Conservation (phyloP, 2,113 vertebrate species). For the Heterochromis multidens region DNA sequence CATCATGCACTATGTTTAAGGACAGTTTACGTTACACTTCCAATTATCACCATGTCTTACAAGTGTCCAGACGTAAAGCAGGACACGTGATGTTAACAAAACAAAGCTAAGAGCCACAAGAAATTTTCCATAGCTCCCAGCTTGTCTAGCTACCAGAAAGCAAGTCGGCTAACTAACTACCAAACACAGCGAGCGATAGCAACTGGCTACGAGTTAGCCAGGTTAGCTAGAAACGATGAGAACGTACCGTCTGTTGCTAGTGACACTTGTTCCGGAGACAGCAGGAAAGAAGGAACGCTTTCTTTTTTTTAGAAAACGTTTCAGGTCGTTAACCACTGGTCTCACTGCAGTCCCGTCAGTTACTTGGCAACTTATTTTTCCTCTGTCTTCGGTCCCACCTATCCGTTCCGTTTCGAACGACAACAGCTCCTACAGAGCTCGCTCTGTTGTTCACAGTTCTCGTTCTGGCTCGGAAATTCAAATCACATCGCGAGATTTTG, state of each 20-base stretch:
- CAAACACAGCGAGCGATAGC: conserved; percentile 49
- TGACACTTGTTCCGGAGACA: conserved; percentile 41
- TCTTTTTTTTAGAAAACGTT: not conserved
- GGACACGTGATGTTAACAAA: not conserved
- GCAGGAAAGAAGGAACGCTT: not conserved
- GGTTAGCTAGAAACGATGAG: conserved; percentile 46
- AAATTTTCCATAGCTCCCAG: not conserved
- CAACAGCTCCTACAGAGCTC: conserved; percentile 33
- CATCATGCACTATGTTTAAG: not conserved
- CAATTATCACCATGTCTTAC: not conserved
- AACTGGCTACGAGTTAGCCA: conserved; percentile 34
- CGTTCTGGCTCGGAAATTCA: conserved; percentile 57
- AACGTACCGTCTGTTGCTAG: conserved; percentile 68
- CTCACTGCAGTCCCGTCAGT: not conserved
- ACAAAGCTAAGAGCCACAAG: not conserved
- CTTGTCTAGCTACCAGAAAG: not conserved
- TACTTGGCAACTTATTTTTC: conserved; percentile 26
- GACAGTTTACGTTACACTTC: not conserved
- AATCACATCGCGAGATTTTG: conserved; percentile 68
- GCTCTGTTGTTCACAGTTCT: conserved; percentile 58
- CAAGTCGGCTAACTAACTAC: conserved; percentile 32
- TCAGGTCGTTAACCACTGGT: not conserved
- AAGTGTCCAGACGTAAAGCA: not conserved
- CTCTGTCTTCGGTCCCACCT: conserved; percentile 52
- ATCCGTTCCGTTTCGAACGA: conserved; percentile 35